Base-by-base conservation (phyloP, 1,140 invertebrate genomes). In the Dolichoris vasculosae region DNA sequence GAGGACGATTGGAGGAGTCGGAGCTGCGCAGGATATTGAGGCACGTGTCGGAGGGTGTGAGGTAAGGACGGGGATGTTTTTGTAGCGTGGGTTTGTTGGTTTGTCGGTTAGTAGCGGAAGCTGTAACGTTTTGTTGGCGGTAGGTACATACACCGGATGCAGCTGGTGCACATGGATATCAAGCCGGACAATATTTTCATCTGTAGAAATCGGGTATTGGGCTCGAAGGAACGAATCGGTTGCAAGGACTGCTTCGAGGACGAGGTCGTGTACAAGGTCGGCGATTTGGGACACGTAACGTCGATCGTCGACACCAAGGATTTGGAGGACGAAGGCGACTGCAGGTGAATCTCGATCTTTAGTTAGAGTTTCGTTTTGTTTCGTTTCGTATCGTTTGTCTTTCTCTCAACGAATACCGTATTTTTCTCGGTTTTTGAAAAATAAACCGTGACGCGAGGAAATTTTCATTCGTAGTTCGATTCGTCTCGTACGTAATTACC, bases 171-270 rank as follows among this genome's bases (percentile, higher is more conserved):
- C 91, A 95, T 98, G 94, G 97, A 98, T 91, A 95, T 98, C 11
- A 98, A 98, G 91, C 97, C 97, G 0, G 97, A 95, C 13, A 98
- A 98, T 90, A 97, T 98, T 82, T 97, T 98, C 91, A 95, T 97
- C 11, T 95, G 95, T 2, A 90, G 91, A 48, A 95, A 93, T 89
- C 94, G 93, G 89, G 93, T 91, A 87, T 88, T 91, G 86, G 89
- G 89, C 17, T 78, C 88, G 11, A 26, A 43, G 23, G 20, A 69
- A 38, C 30, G 15, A 71, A 30, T 26, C n/a, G 20, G 13, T 78
- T 11, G 7, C 17, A 30, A 38, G 0, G 0, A 17, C 77, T 0
- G 15, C 3, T 48, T 32, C 17, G 64, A 85, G 26, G 94, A 95
- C 89, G 94, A 96, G 83, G 92, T 97, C n/a, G 95, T 75, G 0